Conservation (phyloP, 2,888 invertebrate genomes). For the Bellardia pandia region DNA sequence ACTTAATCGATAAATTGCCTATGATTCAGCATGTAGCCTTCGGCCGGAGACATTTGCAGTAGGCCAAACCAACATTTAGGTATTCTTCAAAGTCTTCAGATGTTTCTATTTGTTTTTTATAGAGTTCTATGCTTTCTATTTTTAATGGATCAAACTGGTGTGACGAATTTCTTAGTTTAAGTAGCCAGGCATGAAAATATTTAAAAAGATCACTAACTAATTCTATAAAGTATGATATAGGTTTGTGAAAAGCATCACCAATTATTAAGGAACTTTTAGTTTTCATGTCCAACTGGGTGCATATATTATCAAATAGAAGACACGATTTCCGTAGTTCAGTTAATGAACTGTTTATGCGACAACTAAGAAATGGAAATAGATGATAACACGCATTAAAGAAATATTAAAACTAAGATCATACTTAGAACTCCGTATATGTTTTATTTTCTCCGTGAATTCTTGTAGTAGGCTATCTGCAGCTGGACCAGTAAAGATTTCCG, state of each 20-base stretch:
- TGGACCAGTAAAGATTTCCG: conserved; percentile 78
- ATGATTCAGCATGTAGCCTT: conserved; percentile 65
- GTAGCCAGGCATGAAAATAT: conserved; percentile 76
- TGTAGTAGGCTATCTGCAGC: conserved; percentile 79
- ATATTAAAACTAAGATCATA: conserved; percentile 59
- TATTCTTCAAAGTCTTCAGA: conserved; percentile 79
- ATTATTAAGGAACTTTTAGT: conserved; percentile 77
- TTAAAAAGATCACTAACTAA: conserved; percentile 79
- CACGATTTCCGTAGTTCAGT: conserved; percentile 73
- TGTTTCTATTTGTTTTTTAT: conserved; percentile 75
- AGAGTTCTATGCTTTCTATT: conserved; percentile 77
- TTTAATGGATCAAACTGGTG: conserved; percentile 79
- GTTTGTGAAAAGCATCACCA: conserved; percentile 79
- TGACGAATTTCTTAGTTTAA: conserved; percentile 77
- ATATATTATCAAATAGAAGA: conserved; percentile 76
- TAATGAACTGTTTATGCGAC: conserved; percentile 73
- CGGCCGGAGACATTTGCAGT: conserved; percentile 78
- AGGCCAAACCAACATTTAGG: conserved; percentile 75
- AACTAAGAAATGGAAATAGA: conserved; percentile 48
- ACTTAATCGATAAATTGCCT: too few species aligned
- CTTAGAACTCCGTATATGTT: conserved; percentile 77
- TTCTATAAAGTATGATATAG: conserved; percentile 77
- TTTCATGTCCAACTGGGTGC: conserved; percentile 75
- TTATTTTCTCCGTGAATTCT: conserved; percentile 79
- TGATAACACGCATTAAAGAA: neutral